Conservation (phyloP, 1,140 invertebrate genomes). For the Hylyphantes graminicola region DNA sequence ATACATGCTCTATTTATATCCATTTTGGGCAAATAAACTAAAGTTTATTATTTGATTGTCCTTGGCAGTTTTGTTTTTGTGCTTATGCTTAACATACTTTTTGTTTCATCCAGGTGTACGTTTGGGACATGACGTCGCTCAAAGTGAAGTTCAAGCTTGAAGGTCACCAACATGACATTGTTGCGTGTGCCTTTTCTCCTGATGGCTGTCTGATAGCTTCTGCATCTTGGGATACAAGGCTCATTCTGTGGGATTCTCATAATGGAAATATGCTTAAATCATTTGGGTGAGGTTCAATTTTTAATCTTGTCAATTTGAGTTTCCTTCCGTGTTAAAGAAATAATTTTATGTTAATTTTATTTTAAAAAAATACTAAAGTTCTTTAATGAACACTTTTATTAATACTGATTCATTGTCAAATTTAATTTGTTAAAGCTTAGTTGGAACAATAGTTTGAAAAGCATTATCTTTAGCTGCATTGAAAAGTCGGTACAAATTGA, state of each 20-base stretch:
- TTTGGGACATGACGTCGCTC: slow-evolving; percentile 69
- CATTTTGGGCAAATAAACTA: neutral
- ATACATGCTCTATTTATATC: neutral
- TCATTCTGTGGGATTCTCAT: slow-evolving; percentile 72
- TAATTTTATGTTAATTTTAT: no score
- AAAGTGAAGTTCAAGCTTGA: slow-evolving; percentile 66
- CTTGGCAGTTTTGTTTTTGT: neutral
- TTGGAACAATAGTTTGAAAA: no score
- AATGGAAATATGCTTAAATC: slow-evolving; percentile 66
- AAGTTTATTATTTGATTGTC: neutral
- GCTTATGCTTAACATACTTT: neutral
- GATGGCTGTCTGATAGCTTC: slow-evolving; percentile 73
- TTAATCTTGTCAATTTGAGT: no score
- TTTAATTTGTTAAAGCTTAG: no score
- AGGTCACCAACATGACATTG: slow-evolving; percentile 72
- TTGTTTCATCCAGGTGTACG: slow-evolving; percentile 64
- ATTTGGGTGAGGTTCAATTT: slow-evolving; percentile 65
- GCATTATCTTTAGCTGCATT: no score
- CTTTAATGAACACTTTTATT: no score
- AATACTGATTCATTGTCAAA: no score
- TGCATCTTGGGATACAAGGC: slow-evolving; percentile 71
- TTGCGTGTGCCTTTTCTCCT: slow-evolving; percentile 71
- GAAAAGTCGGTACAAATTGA: no score
- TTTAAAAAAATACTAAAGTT: no score
- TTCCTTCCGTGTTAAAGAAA: no score